Conservation (phyloP, 1,140 invertebrate genomes). For the Hylyphantes graminicola region DNA sequence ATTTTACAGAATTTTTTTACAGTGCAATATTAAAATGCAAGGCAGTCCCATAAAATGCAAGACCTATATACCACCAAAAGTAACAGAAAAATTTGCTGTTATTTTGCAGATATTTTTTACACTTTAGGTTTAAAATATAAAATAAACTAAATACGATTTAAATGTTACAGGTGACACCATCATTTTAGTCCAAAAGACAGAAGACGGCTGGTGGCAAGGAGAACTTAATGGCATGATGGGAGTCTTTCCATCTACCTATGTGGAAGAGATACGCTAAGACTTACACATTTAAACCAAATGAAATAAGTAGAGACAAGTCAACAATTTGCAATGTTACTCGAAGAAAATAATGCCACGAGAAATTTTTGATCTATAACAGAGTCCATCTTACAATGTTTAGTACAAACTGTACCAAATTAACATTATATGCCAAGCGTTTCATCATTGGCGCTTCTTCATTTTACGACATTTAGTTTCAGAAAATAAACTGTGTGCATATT, state of each 20-base stretch:
- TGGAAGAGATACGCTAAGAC: constrained; percentile 69
- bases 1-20: neutral
- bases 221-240: constrained; percentile 84
- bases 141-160: neutral
- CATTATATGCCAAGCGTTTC: neutral
- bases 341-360: neutral
- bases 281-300: no score
- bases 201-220: constrained; percentile 99
- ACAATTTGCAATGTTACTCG: neutral
- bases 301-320: neutral
- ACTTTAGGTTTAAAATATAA: neutral
- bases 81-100: neutral
- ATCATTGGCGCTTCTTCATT: neutral
- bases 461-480: no score
- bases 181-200: constrained; percentile 96
- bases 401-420: neutral
- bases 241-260: constrained; percentile 99
- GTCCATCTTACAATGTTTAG: no score
- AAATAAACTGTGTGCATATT: no score
- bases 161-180: constrained; percentile 80
- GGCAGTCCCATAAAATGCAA: neutral
- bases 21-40: neutral
- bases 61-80: neutral
- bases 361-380: neutral
- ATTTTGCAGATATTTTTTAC: no score